A percentile compares a stretch with the other conserved stretches of the same genome.
phyloP scores from a whole-genome alignment of 1,140 invertebrate genomes.

The Aleiodes sp. region DNA sequence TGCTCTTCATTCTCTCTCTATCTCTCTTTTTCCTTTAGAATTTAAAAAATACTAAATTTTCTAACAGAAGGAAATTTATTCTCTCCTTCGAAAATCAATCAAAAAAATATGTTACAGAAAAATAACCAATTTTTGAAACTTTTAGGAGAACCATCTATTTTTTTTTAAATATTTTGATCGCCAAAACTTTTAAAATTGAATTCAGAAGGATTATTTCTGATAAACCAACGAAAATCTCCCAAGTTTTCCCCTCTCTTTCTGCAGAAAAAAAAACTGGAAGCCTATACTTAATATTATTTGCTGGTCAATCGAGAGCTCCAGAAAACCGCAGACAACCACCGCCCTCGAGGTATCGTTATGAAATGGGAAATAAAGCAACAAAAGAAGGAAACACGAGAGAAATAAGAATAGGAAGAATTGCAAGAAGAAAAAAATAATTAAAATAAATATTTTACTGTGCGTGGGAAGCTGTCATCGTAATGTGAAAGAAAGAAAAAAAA shows the following conservation, averaged over 20 bases:
- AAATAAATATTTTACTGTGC: conserved; percentile 49
- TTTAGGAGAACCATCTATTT: too few relatives aligned
- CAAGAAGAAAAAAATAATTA: conserved; percentile 67
- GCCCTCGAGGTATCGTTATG: conserved; percentile 26
- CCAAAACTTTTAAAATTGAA: too few relatives aligned
- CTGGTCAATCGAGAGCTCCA: conserved; percentile 49
- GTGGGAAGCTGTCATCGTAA: conserved; percentile 53
- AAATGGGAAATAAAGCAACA: too few relatives aligned
- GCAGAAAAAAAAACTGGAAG: conserved; percentile 41
- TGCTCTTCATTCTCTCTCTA: conserved; percentile 23
- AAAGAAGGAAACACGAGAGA: conserved; percentile 15
- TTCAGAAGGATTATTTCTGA: too few relatives aligned
- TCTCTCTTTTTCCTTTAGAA: too few relatives aligned
- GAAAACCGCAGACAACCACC: conserved; percentile 35
- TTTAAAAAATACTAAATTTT: too few relatives aligned
- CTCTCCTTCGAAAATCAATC: too few relatives aligned
- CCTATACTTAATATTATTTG: conserved; percentile 67
- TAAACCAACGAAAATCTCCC: conserved; percentile 24
- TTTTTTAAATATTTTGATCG: too few relatives aligned
- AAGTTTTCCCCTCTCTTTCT: conserved; percentile 38
- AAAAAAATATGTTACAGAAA: too few relatives aligned
- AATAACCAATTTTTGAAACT: too few relatives aligned
- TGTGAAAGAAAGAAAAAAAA: conserved; percentile 12
- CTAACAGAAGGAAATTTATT: too few relatives aligned
- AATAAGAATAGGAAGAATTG: too few relatives aligned